These are phyloP conservation scores for Trachelus troglodyta DNA, from an alignment of 2,888 invertebrate species.

Conservation along the genomic window DNA sequence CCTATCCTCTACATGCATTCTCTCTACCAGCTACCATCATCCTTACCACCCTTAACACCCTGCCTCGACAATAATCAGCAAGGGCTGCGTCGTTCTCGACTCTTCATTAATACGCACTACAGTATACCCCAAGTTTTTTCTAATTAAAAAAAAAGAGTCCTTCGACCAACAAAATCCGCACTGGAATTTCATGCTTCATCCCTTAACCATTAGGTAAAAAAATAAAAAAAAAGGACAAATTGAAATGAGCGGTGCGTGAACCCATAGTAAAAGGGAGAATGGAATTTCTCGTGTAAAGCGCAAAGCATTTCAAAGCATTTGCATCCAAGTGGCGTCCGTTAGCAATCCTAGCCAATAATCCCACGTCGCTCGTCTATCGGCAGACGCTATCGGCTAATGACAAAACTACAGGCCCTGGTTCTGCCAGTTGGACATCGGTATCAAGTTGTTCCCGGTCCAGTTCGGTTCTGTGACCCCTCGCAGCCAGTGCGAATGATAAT, in stretches of 20 bases:
- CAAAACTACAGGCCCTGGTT: conserved; percentile 64
- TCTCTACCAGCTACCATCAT: not conserved
- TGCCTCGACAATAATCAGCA: not conserved
- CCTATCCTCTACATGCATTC: not conserved
- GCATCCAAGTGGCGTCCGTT: conserved; percentile 61
- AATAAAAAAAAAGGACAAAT: conserved; percentile 7
- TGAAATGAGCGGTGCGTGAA: conserved; percentile 4
- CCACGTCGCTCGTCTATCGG: conserved; percentile 56
- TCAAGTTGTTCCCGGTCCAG: conserved; percentile 64
- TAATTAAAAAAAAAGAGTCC: not conserved
- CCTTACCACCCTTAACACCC: not conserved
- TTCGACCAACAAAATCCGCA: not conserved
- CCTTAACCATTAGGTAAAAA: not conserved
- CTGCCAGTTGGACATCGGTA: conserved; percentile 47
- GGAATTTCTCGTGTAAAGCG: not conserved
- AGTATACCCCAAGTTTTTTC: not conserved
- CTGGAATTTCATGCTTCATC: conserved; percentile 1
- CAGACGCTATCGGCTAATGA: conserved; percentile 65
- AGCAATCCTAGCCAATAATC: conserved; percentile 65
- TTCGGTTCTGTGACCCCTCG: conserved; percentile 52
- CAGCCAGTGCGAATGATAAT: conserved; percentile 62
- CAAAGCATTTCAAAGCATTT: conserved; percentile 51
- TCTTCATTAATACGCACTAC: not conserved
- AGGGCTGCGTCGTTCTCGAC: not conserved
- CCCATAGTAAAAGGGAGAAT: not conserved